A percentile compares a stretch with the other conserved stretches of the same genome.
phyloP scores from a whole-genome alignment of 2,797 vertebrate genomes.

The Tapera naevia region DNA sequence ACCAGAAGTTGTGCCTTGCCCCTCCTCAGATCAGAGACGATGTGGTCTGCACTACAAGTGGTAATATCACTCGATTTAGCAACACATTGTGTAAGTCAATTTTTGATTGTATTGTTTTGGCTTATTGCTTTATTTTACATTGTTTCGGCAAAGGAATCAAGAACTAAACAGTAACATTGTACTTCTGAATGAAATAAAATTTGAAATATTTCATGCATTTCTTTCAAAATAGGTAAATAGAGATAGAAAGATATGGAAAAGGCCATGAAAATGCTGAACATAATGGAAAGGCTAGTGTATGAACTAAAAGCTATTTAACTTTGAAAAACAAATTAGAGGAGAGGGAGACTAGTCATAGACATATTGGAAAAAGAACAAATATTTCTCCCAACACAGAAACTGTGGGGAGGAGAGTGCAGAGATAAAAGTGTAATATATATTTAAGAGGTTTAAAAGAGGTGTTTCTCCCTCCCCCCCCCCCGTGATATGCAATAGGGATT shows the following conservation, averaged over 20 bases:
- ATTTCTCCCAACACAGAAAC: background rate
- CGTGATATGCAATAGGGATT: background rate
- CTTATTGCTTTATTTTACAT: too few relatives aligned
- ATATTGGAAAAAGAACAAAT: background rate
- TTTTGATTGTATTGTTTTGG: too few relatives aligned
- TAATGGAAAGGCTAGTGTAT: background rate
- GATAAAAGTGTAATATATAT: background rate
- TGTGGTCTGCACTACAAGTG: too few relatives aligned
- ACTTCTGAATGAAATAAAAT: background rate
- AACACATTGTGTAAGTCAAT: too few relatives aligned
- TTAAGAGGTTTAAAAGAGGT: background rate
- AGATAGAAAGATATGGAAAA: background rate
- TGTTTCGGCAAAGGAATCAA: background rate
- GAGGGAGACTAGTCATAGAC: background rate
- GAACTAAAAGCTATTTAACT: background rate
- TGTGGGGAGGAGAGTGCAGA: background rate
- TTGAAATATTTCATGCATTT: background rate
- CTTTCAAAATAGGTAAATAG: background rate
- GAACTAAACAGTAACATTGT: background rate
- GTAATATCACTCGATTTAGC: too few relatives aligned
- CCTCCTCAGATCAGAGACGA: too few relatives aligned
- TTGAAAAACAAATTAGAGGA: background rate
- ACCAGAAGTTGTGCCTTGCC: too few relatives aligned
- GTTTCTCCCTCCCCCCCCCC: background rate
- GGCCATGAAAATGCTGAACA: background rate